A percentile compares a stretch with the other conserved stretches of the same genome.
Evolutionary conservation across 1,140 invertebrate species (phyloP).

Genomic region (Drosophila neocordata): DNA sequence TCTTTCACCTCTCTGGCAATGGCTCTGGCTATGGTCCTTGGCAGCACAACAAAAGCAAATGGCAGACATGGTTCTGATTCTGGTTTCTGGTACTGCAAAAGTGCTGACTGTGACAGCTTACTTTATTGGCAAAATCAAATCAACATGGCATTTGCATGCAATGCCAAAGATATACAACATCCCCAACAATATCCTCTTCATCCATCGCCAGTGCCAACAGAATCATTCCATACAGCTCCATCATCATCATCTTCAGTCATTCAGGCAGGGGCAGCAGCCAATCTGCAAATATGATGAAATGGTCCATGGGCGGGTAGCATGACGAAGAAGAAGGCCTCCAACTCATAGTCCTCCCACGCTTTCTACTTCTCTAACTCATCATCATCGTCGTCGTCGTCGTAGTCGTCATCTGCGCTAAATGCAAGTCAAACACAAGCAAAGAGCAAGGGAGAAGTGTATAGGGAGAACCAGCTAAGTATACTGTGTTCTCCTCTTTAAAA

Average conservation of each 20-base stretch:
- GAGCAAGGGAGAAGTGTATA: conserved; percentile 7
- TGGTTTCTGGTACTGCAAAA: conserved; percentile 51
- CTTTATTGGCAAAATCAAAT: conserved; percentile 81
- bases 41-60: neutral
- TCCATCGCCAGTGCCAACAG: neutral
- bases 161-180: conserved; percentile 64
- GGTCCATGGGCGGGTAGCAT: conserved; percentile 5
- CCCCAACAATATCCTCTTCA: conserved; percentile 2
- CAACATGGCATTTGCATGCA: conserved; percentile 79
- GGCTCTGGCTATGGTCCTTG: neutral
- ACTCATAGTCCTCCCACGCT: neutral
- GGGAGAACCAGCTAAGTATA: neutral
- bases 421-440: conserved; percentile 76
- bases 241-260: no score
- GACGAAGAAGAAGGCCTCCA: neutral
- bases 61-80: conserved; percentile 35
- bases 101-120: conserved; percentile 80
- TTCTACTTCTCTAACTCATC: no score
- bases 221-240: no score
- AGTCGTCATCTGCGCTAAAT: conserved; percentile 71
- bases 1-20: neutral
- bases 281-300: conserved; percentile 66
- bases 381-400: conserved; percentile 16
- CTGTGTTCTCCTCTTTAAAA: neutral
- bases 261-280: conserved; percentile 25